phyloP scores from a whole-genome alignment of 2,888 invertebrate species.

The Galeopsomyia nigrocyanea region DNA sequence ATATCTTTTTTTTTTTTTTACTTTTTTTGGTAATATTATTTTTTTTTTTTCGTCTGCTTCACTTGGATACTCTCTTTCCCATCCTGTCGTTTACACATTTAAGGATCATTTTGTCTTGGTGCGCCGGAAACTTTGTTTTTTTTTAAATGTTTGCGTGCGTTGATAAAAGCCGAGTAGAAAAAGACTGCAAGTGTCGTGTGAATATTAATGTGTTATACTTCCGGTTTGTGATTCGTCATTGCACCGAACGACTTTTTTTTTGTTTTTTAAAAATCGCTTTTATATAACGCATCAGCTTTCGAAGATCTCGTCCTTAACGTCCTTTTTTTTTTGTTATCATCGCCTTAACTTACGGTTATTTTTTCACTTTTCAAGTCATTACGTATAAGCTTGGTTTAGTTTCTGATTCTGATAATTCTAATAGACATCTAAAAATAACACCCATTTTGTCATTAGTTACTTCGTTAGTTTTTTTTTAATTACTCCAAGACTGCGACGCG shows the following conservation, averaged over 20 bases:
- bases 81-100: constrained; percentile 13
- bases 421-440: constrained; percentile 70
- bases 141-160: constrained; percentile 39
- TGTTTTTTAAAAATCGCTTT: neutral
- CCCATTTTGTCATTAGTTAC: constrained; percentile 64
- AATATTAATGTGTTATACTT: constrained; percentile 26
- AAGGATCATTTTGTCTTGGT: constrained; percentile 38
- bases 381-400: constrained; percentile 61
- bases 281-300: constrained; percentile 16
- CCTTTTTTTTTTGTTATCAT: constrained; percentile 50
- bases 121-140: constrained; percentile 39
- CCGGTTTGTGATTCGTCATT: constrained; percentile 10
- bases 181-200: constrained; percentile 37
- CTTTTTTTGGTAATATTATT: constrained; percentile 38
- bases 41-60: constrained; percentile 17
- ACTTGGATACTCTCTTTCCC: constrained; percentile 3
- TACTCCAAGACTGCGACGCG: constrained; percentile 12
- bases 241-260: constrained; percentile 23
- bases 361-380: constrained; percentile 47
- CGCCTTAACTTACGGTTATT: constrained; percentile 39
- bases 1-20: constrained; percentile 11
- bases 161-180: constrained; percentile 49
- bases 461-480: constrained; percentile 53
- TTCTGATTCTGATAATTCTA: constrained; percentile 67
- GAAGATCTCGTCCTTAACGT: constrained; percentile 55